These are phyloP conservation scores for Alligator mississippiensis DNA, from an alignment of 2,113 vertebrate genomes.

Conservation along the genomic window DNA sequence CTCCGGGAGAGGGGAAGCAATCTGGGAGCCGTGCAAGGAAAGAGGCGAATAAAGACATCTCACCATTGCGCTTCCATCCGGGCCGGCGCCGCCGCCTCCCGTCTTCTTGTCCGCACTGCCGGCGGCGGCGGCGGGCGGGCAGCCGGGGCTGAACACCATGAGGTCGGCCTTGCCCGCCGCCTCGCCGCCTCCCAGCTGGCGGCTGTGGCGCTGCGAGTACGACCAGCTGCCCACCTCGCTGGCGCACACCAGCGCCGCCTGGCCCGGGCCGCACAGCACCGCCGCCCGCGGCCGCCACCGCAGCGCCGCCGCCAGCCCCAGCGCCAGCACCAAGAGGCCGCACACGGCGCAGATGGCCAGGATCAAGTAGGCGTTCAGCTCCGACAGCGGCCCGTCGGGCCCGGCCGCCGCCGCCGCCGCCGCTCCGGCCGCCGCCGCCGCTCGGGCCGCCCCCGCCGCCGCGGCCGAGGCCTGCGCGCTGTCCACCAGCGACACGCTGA, in stretches of 20 bases:
- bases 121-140: not conserved
- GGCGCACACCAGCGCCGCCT: constrained; percentile 57
- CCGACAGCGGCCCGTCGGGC: too few relatives aligned
- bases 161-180: constrained; percentile 60
- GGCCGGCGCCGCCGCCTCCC: not conserved
- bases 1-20: not conserved
- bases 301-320: too few relatives aligned
- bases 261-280: not conserved
- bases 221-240: constrained; percentile 67
- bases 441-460: too few relatives aligned
- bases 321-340: too few relatives aligned
- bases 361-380: constrained; percentile 68
- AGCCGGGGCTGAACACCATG: constrained; percentile 78
- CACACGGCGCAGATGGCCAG: too few relatives aligned
- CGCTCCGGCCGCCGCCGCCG: too few relatives aligned
- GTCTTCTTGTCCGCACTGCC: too few relatives aligned
- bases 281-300: too few relatives aligned
- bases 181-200: constrained; percentile 60
- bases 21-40: not conserved
- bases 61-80: not conserved
- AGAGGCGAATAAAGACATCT: too few relatives aligned
- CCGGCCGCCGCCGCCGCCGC: too few relatives aligned
- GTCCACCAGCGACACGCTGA: too few relatives aligned
- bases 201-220: constrained; percentile 53
- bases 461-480: too few relatives aligned